Conservation (phyloP, 2,888 invertebrate genomes). For the Geophilus truncorum region DNA sequence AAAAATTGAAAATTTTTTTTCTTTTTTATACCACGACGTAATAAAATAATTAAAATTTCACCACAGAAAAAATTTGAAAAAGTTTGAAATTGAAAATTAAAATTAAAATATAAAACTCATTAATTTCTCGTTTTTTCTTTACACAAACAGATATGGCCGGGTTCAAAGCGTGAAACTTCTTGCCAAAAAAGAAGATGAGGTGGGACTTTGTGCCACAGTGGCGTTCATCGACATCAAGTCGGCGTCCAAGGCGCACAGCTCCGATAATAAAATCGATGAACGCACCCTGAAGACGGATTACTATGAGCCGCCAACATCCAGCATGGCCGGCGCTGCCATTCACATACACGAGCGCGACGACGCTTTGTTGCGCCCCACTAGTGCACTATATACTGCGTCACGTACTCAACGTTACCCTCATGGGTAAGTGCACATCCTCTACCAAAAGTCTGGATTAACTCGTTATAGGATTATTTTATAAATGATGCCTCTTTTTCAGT, state of each 20-base stretch:
- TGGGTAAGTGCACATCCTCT: constrained; percentile 36
- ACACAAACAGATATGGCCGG: constrained; percentile 83
- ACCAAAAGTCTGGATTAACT: constrained; percentile 25
- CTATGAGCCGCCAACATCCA: constrained; percentile 67
- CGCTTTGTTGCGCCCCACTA: constrained; percentile 34
- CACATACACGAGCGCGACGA: constrained; percentile 41
- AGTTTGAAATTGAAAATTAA: neutral
- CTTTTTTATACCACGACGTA: neutral
- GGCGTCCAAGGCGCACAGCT: constrained; percentile 87
- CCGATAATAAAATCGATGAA: constrained; percentile 83
- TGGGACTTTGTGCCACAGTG: constrained; percentile 69
- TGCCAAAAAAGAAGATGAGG: constrained; percentile 51
- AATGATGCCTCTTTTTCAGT: neutral
- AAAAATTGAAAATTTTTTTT: neutral
- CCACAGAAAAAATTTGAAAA: neutral
- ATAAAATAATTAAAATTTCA: neutral
- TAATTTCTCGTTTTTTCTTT: neutral
- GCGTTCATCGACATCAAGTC: constrained; percentile 97
- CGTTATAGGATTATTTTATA: neutral
- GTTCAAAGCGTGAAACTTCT: constrained; percentile 94
- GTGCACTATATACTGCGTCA: constrained; percentile 39
- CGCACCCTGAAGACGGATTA: constrained; percentile 82
- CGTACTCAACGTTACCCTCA: constrained; percentile 41
- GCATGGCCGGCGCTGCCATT: constrained; percentile 42
- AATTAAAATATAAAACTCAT: neutral